phyloP scores from a whole-genome alignment of 92 coral and sea anemone species.

The Galaxea fascicularis region DNA sequence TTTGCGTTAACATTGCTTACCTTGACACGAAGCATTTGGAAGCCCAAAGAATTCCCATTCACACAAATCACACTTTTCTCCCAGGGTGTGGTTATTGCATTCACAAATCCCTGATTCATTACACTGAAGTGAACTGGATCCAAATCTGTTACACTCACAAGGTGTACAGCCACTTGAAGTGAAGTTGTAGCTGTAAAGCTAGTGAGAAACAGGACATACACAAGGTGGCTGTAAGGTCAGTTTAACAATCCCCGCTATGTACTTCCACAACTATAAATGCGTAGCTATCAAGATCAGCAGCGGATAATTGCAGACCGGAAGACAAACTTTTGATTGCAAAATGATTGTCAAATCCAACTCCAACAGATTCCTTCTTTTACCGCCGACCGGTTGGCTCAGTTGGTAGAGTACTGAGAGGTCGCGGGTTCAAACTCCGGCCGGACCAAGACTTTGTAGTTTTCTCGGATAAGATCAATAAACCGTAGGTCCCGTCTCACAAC shows the following conservation, averaged over 20 bases:
- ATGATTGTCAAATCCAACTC: too few relatives aligned
- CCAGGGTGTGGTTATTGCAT: constrained; percentile 85
- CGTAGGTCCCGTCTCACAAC: too few relatives aligned
- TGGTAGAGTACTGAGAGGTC: too few relatives aligned
- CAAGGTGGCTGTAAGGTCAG: not conserved
- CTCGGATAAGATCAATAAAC: too few relatives aligned
- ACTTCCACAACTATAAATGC: too few relatives aligned
- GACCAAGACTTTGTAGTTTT: too few relatives aligned
- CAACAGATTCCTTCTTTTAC: too few relatives aligned
- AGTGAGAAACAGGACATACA: not conserved
- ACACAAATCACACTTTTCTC: constrained; percentile 89
- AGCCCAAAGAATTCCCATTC: constrained; percentile 85
- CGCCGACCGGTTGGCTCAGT: too few relatives aligned
- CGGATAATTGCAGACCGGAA: too few relatives aligned
- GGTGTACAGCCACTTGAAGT: constrained; percentile 85
- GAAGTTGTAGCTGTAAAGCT: constrained; percentile 87
- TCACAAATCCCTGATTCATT: constrained; percentile 88
- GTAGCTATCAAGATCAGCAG: too few relatives aligned
- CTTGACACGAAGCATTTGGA: constrained; percentile 83
- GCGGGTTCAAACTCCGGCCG: too few relatives aligned
- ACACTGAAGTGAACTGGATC: constrained; percentile 88
- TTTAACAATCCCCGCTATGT: not conserved
- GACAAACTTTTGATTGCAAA: too few relatives aligned
- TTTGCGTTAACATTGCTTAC: constrained; percentile 35
- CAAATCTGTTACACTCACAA: constrained; percentile 86